phyloP scores from a whole-genome alignment of 1,140 invertebrate genomes.

The Propsilocerus akamusi region DNA sequence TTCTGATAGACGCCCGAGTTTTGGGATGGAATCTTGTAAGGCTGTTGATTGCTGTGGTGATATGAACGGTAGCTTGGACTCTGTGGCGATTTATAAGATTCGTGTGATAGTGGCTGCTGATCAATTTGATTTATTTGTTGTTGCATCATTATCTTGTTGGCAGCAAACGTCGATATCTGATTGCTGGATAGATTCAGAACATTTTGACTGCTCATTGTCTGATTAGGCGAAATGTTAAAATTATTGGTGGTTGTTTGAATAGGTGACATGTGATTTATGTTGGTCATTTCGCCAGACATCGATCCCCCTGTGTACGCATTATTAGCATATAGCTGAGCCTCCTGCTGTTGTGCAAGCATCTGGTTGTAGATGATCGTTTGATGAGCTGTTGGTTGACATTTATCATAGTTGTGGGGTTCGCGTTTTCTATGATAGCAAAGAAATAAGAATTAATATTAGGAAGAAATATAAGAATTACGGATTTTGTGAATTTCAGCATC shows the following conservation, averaged over 20 bases:
- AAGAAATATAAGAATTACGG: background rate
- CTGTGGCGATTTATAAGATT: background rate
- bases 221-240: background rate
- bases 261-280: conserved; percentile 2
- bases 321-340: conserved; percentile 11
- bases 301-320: conserved; percentile 5
- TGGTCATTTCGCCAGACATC: conserved; percentile 4
- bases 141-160: conserved; percentile 6
- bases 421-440: conserved; percentile 9
- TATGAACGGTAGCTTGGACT: conserved; percentile 6
- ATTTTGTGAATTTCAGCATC: too few species aligned
- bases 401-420: conserved; percentile 24
- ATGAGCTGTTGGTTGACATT: conserved; percentile 21
- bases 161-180: conserved; percentile 11
- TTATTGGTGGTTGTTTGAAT: conserved; percentile 7
- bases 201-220: background rate
- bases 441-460: background rate
- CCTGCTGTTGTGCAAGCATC: conserved; percentile 18
- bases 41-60: background rate
- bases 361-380: conserved; percentile 23
- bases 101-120: background rate
- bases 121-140: conserved; percentile 7
- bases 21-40: background rate
- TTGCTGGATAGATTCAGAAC: conserved; percentile 4
- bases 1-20: background rate